Evolutionary conservation across 2,888 invertebrate species (phyloP).

Genomic region (Cinara cedri): DNA sequence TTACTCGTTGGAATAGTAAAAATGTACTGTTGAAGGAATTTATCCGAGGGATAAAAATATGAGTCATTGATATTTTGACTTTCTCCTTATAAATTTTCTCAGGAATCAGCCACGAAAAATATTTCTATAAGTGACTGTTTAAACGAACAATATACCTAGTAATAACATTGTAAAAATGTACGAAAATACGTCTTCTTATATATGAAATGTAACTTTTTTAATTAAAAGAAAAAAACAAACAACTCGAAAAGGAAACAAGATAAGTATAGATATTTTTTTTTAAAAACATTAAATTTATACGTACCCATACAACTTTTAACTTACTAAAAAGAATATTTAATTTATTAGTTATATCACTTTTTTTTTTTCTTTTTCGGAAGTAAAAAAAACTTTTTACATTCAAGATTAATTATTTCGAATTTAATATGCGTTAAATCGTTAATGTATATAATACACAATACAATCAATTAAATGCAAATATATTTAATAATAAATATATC

Average conservation of each 20-base stretch:
- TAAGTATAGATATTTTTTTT: constrained; percentile 1
- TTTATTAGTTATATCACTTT: background rate
- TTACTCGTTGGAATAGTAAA: too few species aligned
- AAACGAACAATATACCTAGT: background rate
- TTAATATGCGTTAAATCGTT: background rate
- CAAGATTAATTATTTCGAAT: constrained; percentile 6
- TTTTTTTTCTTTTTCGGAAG: background rate
- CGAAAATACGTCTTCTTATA: background rate
- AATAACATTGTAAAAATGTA: background rate
- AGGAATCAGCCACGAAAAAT: too few species aligned
- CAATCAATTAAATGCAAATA: too few species aligned
- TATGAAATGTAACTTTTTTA: constrained; percentile 34
- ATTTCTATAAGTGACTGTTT: background rate
- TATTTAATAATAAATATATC: background rate
- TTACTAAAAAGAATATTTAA: background rate
- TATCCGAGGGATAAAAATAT: too few species aligned
- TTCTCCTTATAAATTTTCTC: too few species aligned
- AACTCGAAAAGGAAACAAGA: background rate
- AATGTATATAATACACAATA: background rate
- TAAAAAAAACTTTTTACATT: background rate
- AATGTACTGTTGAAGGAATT: too few species aligned
- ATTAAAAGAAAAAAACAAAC: constrained; percentile 19
- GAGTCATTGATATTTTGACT: too few species aligned
- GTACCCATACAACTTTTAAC: constrained; percentile 2
- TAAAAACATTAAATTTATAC: constrained; percentile 19